A percentile compares a stretch with the other conserved stretches of the same genome.
These are phyloP conservation scores for Drosophila kikkawai DNA, from an alignment of 1,140 invertebrate genomes.

Conservation along the genomic window DNA sequence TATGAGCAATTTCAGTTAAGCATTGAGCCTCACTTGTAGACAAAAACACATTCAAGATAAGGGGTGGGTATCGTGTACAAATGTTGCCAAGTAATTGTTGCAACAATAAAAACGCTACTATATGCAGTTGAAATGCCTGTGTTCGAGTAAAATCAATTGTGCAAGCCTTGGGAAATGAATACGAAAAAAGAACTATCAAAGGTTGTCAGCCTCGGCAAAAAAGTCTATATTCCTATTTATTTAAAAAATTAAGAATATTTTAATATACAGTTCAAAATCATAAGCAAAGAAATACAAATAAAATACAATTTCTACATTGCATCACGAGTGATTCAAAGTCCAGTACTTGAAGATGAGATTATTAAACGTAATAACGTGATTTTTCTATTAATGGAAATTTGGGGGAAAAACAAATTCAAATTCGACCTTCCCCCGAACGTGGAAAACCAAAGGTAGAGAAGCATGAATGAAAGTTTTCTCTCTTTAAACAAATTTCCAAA, in stretches of 20 bases:
- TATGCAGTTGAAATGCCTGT: constrained; percentile 34
- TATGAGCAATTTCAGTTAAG: constrained; percentile 62
- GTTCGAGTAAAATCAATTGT: constrained; percentile 62
- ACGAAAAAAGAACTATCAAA: neutral
- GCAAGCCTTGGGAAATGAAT: constrained; percentile 7
- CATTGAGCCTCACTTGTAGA: constrained; percentile 17
- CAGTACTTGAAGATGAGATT: no score
- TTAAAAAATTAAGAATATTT: neutral
- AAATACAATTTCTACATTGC: neutral
- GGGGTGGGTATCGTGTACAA: constrained; percentile 2
- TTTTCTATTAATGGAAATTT: constrained; percentile 6
- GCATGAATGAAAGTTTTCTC: constrained; percentile 49
- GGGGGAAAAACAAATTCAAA: constrained; percentile 29
- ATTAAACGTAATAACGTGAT: neutral
- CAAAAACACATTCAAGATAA: neutral
- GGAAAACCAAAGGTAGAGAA: no score
- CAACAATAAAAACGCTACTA: constrained; percentile 38
- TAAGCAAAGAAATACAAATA: neutral
- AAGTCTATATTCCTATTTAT: neutral
- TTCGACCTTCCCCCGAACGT: neutral
- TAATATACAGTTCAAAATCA: no score
- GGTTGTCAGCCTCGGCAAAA: neutral
- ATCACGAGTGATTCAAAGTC: neutral
- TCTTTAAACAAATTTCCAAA: constrained; percentile 42
- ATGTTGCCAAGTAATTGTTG: constrained; percentile 21